phyloP scores from a whole-genome alignment of 2,888 invertebrate species.

The Thecophora atra region DNA sequence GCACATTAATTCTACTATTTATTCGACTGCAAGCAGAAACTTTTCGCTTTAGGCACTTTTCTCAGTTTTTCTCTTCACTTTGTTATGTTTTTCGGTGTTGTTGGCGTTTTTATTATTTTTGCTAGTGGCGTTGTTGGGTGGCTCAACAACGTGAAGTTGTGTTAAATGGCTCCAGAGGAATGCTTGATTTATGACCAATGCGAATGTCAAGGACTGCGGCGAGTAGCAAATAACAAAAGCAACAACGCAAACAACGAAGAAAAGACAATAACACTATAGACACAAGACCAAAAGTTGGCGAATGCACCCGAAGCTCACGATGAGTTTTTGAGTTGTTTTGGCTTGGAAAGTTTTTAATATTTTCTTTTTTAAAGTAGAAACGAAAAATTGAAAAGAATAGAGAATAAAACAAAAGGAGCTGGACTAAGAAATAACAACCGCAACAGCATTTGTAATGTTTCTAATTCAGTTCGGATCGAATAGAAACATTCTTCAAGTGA shows the following conservation, averaged over 20 bases:
- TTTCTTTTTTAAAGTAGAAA: conserved; percentile 2
- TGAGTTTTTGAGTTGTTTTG: conserved; percentile 9
- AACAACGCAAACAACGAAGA: background rate
- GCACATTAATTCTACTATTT: background rate
- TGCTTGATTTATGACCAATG: conserved; percentile 44
- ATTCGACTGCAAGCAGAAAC: background rate
- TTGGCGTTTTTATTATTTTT: background rate
- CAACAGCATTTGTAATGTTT: too few relatives aligned
- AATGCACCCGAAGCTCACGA: background rate
- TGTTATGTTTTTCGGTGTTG: background rate
- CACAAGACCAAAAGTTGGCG: background rate
- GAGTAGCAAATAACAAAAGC: conserved; percentile 4
- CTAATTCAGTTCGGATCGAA: too few relatives aligned
- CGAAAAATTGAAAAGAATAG: background rate
- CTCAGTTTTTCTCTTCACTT: background rate
- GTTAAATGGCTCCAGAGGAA: conserved; percentile 45
- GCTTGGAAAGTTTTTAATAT: conserved; percentile 13
- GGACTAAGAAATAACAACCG: background rate
- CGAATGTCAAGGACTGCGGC: conserved; percentile 44
- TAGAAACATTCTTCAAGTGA: too few relatives aligned
- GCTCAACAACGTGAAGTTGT: conserved; percentile 39
- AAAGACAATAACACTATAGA: conserved; percentile 10
- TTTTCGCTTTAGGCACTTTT: background rate
- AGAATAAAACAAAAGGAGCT: background rate
- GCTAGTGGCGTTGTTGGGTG: background rate